Evolutionary conservation across 1,140 invertebrate genomes (phyloP).

Genomic region (Bathynomus jamesi): DNA sequence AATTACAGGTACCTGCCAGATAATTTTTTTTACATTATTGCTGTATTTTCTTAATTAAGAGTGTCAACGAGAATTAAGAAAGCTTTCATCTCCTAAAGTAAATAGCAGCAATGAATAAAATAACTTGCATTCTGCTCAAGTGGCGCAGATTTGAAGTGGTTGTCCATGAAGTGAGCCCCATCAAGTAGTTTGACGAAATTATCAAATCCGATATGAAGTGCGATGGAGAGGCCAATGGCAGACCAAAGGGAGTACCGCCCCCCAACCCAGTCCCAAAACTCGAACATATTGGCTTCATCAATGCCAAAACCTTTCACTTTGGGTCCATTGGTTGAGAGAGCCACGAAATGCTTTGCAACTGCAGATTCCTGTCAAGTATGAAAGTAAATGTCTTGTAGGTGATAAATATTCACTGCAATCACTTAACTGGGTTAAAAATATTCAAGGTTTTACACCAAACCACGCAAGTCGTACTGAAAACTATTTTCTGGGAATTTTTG

Average conservation of each 20-base stretch:
- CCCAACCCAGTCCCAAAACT: slow-evolving; percentile 99
- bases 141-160: slow-evolving; percentile 81
- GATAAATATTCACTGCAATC: too few relatives aligned
- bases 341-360: slow-evolving; percentile 74
- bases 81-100: too few relatives aligned
- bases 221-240: slow-evolving; percentile 80
- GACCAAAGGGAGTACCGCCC: slow-evolving; percentile 59
- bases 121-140: slow-evolving; percentile 86
- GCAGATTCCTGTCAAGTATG: slow-evolving; percentile 11
- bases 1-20: slow-evolving; percentile 75
- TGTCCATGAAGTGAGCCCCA: slow-evolving; percentile 76
- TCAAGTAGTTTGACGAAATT: slow-evolving; percentile 88
- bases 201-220: slow-evolving; percentile 84
- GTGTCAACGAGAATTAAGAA: neutral
- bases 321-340: slow-evolving; percentile 85
- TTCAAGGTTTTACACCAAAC: too few relatives aligned
- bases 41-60: neutral
- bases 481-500: too few relatives aligned
- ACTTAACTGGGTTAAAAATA: too few relatives aligned
- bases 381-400: too few relatives aligned
- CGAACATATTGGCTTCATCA: slow-evolving; percentile 95
- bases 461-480: too few relatives aligned
- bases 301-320: slow-evolving; percentile 97
- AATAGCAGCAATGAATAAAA: too few relatives aligned
- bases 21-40: neutral